Percentiles rank a stretch among this genome's conserved stretches.
phyloP scores from a whole-genome alignment of 2,113 vertebrate genomes.

The Entomyzon cyanotis region DNA sequence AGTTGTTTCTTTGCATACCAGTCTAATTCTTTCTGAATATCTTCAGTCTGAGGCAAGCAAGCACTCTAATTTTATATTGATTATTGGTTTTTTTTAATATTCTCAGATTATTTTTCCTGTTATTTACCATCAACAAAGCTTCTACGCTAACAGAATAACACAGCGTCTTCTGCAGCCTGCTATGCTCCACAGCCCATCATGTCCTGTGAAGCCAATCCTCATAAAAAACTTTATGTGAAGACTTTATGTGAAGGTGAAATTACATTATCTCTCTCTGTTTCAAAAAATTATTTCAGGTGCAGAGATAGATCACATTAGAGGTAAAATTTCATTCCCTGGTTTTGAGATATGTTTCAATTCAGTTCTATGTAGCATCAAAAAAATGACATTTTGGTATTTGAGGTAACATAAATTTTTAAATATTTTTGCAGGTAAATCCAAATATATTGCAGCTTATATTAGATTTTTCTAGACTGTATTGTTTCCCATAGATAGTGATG shows the following conservation, averaged over 20 bases:
- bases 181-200: neutral
- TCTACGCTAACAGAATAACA: neutral
- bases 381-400: neutral
- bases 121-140: neutral
- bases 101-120: neutral
- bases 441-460: neutral
- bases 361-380: neutral
- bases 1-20: neutral
- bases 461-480: neutral
- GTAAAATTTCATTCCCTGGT: neutral
- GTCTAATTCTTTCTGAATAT: neutral
- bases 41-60: neutral
- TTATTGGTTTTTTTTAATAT: neutral
- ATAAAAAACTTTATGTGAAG: neutral
- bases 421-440: neutral
- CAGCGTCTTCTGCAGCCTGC: neutral
- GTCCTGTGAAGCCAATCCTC: neutral
- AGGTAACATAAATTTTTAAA: neutral
- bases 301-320: neutral
- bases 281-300: neutral
- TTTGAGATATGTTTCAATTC: neutral
- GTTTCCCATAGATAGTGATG: neutral
- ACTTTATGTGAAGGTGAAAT: neutral
- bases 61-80: neutral
- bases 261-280: neutral